Evolutionary conservation across 2,888 invertebrate genomes (phyloP).

Genomic region (Hirudinaria manillensis): DNA sequence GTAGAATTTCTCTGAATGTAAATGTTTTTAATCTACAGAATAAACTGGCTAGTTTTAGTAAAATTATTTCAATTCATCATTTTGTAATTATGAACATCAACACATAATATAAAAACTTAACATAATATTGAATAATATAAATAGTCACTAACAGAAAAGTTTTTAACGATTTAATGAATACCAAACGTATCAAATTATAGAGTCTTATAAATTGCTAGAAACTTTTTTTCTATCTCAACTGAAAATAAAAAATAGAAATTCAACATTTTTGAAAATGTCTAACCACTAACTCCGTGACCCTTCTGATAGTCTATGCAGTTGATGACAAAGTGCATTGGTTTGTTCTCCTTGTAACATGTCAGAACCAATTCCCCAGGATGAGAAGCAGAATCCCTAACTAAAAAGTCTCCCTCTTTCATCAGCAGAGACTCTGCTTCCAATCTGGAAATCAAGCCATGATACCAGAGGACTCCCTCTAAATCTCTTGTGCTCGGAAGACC

Average conservation of each 20-base stretch:
- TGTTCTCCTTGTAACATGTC: neutral
- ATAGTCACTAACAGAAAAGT: too few relatives aligned
- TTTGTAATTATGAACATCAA: too few relatives aligned
- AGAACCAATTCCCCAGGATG: slow-evolving; percentile 13
- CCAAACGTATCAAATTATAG: too few relatives aligned
- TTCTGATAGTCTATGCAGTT: slow-evolving; percentile 2
- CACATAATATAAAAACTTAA: too few relatives aligned
- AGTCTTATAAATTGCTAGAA: too few relatives aligned
- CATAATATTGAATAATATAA: too few relatives aligned
- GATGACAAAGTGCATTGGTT: slow-evolving; percentile 4
- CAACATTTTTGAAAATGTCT: neutral
- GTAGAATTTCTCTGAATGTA: neutral
- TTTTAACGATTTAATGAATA: too few relatives aligned
- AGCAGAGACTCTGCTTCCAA: neutral
- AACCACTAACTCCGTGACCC: neutral
- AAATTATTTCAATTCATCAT: too few relatives aligned
- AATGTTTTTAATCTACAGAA: too few relatives aligned
- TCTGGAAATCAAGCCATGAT: slow-evolving; percentile 19
- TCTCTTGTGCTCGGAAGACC: neutral
- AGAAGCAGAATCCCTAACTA: neutral
- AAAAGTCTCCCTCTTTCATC: slow-evolving; percentile 26
- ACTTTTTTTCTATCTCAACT: too few relatives aligned
- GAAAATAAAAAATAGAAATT: too few relatives aligned
- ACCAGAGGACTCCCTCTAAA: slow-evolving; percentile 12
- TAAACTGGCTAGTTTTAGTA: too few relatives aligned